Conservation (phyloP, 1,140 invertebrate species). For the Tachypleus tridentatus region DNA sequence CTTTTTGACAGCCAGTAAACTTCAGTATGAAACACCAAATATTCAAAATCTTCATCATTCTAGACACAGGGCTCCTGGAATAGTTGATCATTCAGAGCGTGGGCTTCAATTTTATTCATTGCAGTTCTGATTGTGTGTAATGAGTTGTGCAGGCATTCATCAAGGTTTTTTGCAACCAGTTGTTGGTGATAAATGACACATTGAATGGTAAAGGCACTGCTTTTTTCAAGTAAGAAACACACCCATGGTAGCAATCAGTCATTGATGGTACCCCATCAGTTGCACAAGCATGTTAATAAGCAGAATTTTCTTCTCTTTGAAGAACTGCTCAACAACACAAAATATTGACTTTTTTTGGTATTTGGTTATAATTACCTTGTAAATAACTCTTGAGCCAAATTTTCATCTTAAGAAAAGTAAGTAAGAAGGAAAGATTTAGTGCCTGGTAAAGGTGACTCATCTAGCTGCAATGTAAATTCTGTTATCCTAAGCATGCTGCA, state of each 20-base stretch:
- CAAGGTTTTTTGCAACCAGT: slow-evolving; percentile 20
- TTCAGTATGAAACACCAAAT: slow-evolving; percentile 14
- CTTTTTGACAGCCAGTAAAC: slow-evolving; percentile 20
- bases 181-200: slow-evolving; percentile 19
- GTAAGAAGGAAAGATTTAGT: neutral
- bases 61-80: slow-evolving; percentile 18
- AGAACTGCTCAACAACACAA: slow-evolving; percentile 25
- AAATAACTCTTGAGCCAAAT: slow-evolving; percentile 15
- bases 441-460: neutral
- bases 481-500: neutral
- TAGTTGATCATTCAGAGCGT: slow-evolving; percentile 18
- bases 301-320: slow-evolving; percentile 25
- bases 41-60: slow-evolving; percentile 23
- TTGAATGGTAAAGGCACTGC: slow-evolving; percentile 16
- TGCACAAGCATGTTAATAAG: slow-evolving; percentile 27
- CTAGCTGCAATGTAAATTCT: neutral
- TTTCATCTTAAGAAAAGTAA: neutral
- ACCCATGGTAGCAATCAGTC: slow-evolving; percentile 24
- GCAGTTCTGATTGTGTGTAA: slow-evolving; percentile 19
- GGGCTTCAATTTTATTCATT: slow-evolving; percentile 15
- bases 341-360: slow-evolving; percentile 11
- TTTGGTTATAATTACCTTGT: slow-evolving; percentile 14
- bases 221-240: slow-evolving; percentile 27
- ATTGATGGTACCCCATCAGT: slow-evolving; percentile 29
- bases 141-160: slow-evolving; percentile 17